Evolutionary conservation across 2,797 vertebrate genomes (phyloP), one percentile per base, ranked within the genome.

Genomic region (Xenentodon cancila): DNA sequence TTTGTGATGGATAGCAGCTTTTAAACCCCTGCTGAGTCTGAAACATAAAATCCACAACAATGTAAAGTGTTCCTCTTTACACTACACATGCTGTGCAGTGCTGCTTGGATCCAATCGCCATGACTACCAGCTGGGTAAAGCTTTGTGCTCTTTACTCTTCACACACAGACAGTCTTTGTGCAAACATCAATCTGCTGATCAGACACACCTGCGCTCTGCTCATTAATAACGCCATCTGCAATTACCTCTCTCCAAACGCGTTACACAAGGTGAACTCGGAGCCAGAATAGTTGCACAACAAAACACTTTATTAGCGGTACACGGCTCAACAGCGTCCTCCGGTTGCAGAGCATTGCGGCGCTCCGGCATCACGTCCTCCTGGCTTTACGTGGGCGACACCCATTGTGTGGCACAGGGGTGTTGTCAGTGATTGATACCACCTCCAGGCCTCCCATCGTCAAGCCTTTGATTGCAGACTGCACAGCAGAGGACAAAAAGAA

Each of bases 361-460:
- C 4, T 19, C 2, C 11, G 37, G 16, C 43, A 60, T 93, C 87
- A 94, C 0, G 90, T 68, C 76, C 95, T 92, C 53, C 96, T 93
- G 56, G 90, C 95, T 85, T 99, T 99, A 67, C 94, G 94, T 12
- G 97, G 97, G 64, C 96, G 95, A 84, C 97, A 99, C 77, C 97
- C 97, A 0, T 98, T 99, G 94, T 99, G 97, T 0, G 97, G 97
- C 54, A 98, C 89, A 0, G 97, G 97, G 19, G 95, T 99, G 93
- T 95, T 94, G 92, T 99, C 97, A 0, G 96, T 99, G 93, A 99
- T 95, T 20, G 98, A 99, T 81, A 99, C 94, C 56, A 99, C 89
- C 73, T 97, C 90, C 79, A 99, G 84, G 49, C 98, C 98, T 37
- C 96, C 97, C 95, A 98, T 96, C 0, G 93, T 94, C 87, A 99